Base-by-base conservation (phyloP, 2,113 vertebrate genomes). In the Gavialis gangeticus region DNA sequence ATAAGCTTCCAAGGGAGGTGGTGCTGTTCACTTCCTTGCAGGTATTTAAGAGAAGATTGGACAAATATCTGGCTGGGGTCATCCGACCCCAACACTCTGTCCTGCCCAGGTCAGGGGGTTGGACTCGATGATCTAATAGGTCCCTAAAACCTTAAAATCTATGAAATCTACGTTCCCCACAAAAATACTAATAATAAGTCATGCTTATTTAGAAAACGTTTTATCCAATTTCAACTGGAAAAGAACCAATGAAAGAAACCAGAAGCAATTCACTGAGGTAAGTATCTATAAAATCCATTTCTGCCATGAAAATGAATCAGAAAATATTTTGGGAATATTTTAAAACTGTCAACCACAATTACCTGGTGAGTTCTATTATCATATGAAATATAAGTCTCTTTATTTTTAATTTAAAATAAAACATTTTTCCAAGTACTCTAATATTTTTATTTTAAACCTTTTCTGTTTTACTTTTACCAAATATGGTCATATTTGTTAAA, bases 321-420 rank as follows among this genome's bases (percentile, higher is more conserved):
- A n/a, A 25, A 71, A 25, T 57, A 85, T 64, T 78, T 82, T 60
- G 89, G 75, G 10, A 18, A 71, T 18, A 85, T 21, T 63, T 79
- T 59, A n/a, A 17, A 85, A 63, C 27, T 66, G n/a, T 2, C 28
- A 66, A 28, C 28, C 4, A 16, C 17, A 89, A 79, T 79, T 83
- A 15, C 80, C 60, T 90, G 46, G 12, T 76, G 88, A 54, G 25
- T 75, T 77, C 75, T 82, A 30, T 77, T 46, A 58, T 14, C 80
- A 17, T 82, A 83, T 28, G 19, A 91, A 88, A 75, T 75, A 10
- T 77, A 57, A 69, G 15, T 79, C 71, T 93, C 34, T 34, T 84
- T 16, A 89, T 58, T 76, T 85, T 67, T 11, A 85, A 58, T 96
- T 82, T 82, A 76, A 56, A 94, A 88, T 7, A 78, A 12, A 88